These are phyloP conservation scores for Agonopterix alstromeriana DNA, from an alignment of 2,888 invertebrate genomes.

Conservation along the genomic window DNA sequence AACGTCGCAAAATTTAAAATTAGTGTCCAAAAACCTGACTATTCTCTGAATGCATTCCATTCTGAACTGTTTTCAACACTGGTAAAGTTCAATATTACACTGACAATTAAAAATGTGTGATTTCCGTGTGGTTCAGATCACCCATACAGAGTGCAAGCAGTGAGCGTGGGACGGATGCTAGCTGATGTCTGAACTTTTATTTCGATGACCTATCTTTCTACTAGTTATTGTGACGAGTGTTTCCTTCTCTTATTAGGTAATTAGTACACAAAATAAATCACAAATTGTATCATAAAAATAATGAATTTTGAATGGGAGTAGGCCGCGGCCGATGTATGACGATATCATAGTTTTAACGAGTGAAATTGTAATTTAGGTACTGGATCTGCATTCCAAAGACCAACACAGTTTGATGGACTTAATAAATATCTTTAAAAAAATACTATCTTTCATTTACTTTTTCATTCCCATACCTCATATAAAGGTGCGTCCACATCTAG, in stretches of 20 bases:
- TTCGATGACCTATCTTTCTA: not conserved
- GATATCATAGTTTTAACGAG: constrained; percentile 44
- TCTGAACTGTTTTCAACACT: too few species aligned
- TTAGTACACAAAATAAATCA: constrained; percentile 11
- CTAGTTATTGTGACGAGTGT: too few species aligned
- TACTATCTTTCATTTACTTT: constrained; percentile 13
- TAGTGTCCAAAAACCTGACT: too few species aligned
- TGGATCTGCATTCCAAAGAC: constrained; percentile 72
- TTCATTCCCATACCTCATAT: too few species aligned
- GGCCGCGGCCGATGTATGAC: constrained; percentile 3
- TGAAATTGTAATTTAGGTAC: constrained; percentile 51
- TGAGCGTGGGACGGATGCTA: not conserved
- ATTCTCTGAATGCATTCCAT: too few species aligned
- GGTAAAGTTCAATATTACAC: too few species aligned
- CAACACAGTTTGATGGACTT: constrained; percentile 69
- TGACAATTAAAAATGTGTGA: too few species aligned
- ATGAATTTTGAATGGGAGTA: constrained; percentile 2
- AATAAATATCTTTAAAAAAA: constrained; percentile 49
- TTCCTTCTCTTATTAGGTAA: not conserved
- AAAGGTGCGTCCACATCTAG: too few species aligned
- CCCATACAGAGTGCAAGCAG: too few species aligned
- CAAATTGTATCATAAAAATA: constrained; percentile 12
- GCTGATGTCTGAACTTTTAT: not conserved
- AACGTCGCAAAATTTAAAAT: too few species aligned
- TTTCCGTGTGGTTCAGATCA: too few species aligned